Evolutionary conservation across 2,113 vertebrate species (phyloP).

Genomic region (Mustela nigripes): DNA sequence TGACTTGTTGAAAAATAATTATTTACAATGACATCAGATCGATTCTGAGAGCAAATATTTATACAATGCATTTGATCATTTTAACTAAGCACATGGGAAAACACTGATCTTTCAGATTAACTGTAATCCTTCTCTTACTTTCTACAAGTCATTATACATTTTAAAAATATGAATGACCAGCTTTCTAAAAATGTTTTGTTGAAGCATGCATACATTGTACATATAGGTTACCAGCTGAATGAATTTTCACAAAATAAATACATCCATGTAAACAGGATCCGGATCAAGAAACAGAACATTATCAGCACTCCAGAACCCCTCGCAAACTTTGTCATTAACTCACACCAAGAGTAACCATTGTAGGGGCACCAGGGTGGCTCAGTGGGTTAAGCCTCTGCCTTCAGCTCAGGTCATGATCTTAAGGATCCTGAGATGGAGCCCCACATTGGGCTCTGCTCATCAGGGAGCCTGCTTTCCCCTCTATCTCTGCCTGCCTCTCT

Average conservation of each 20-base stretch:
- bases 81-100: not conserved
- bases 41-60: slow-evolving; percentile 35
- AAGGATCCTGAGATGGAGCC: too few relatives aligned
- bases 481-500: too few relatives aligned
- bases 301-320: not conserved
- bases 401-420: too few relatives aligned
- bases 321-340: not conserved
- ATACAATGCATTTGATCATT: not conserved
- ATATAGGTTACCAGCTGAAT: not conserved
- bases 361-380: not conserved
- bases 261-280: not conserved
- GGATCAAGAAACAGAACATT: not conserved
- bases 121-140: not conserved
- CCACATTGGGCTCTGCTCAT: too few relatives aligned
- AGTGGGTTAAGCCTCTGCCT: too few relatives aligned
- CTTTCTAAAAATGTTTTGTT: not conserved
- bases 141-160: not conserved
- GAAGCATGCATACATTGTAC: not conserved
- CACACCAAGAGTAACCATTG: not conserved
- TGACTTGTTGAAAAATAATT: slow-evolving; percentile 44
- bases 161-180: not conserved
- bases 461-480: too few relatives aligned
- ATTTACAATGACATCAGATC: slow-evolving; percentile 47
- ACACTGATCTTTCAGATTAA: not conserved
- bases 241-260: not conserved